Percentiles rank a stretch among this genome's conserved stretches.
phyloP scores from a whole-genome alignment of 1,140 invertebrate species.

The Manduca sexta region DNA sequence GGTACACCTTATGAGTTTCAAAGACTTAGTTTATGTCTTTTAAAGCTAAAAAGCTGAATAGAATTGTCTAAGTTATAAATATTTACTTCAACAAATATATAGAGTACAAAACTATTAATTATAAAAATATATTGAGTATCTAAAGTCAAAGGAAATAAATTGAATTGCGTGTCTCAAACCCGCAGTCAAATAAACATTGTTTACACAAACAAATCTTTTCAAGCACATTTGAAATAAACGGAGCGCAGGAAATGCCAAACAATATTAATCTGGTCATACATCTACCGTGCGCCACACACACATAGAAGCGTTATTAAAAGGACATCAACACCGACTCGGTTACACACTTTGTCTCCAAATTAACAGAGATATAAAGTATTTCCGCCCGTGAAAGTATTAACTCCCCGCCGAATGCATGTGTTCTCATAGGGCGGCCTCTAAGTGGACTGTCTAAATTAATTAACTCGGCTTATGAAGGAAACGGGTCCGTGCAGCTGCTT shows the following conservation, averaged over 20 bases:
- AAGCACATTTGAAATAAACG: constrained; percentile 12
- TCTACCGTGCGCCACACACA: constrained; percentile 20
- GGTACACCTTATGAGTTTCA: too few species aligned
- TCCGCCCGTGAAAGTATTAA: constrained; percentile 36
- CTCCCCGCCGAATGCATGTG: constrained; percentile 25
- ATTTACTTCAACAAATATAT: too few species aligned
- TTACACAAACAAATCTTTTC: too few species aligned
- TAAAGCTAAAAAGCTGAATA: too few species aligned
- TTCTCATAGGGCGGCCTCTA: constrained; percentile 30
- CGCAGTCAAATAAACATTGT: too few species aligned
- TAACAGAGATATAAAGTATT: constrained; percentile 43
- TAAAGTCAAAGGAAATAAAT: too few species aligned
- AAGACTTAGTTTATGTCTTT: too few species aligned
- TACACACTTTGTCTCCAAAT: constrained; percentile 27
- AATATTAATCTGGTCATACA: constrained; percentile 35
- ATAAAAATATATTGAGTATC: too few species aligned
- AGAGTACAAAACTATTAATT: too few species aligned
- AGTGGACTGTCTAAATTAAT: constrained; percentile 58
- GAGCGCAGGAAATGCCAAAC: constrained; percentile 13
- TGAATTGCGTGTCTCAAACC: too few species aligned
- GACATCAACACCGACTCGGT: too few species aligned
- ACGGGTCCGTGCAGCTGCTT: constrained; percentile 29
- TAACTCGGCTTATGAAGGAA: constrained; percentile 36
- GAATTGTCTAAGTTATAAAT: too few species aligned
- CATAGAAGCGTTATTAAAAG: constrained; percentile 3